Conservation (phyloP, 2,113 vertebrate species). For the Bagarius yarrelli region DNA sequence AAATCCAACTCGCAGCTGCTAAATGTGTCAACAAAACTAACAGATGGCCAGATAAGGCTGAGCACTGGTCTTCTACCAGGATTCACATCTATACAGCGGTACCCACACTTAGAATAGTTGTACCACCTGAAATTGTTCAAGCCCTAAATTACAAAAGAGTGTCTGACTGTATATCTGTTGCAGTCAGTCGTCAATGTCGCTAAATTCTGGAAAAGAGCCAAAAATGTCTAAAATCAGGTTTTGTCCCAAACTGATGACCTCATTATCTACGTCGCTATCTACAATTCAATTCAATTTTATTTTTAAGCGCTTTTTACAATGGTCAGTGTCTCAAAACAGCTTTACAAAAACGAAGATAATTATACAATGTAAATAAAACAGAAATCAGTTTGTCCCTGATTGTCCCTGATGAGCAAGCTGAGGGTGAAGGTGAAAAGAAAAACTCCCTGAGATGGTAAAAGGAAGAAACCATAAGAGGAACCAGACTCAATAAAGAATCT, state of each 20-base stretch:
- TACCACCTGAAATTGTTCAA: conserved; percentile 2
- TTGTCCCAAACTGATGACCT: neutral
- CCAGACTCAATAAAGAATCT: too few relatives aligned
- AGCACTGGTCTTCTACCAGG: conserved; percentile 50
- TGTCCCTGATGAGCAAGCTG: too few relatives aligned
- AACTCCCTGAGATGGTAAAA: too few relatives aligned
- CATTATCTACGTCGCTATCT: too few relatives aligned
- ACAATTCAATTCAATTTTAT: too few relatives aligned
- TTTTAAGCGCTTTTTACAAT: too few relatives aligned
- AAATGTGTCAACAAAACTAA: conserved; percentile 61
- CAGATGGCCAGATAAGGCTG: conserved; percentile 59
- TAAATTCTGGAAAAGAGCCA: neutral
- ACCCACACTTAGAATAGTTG: conserved; percentile 6
- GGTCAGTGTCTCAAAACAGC: too few relatives aligned
- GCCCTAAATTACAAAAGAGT: neutral
- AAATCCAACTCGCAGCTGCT: conserved; percentile 53
- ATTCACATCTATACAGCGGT: conserved; percentile 15
- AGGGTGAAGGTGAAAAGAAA: too few relatives aligned
- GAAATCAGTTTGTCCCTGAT: too few relatives aligned
- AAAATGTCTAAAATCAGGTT: neutral
- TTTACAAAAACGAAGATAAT: too few relatives aligned
- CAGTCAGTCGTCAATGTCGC: neutral
- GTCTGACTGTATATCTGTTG: neutral
- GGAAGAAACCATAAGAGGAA: too few relatives aligned
- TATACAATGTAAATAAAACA: too few relatives aligned